These are phyloP conservation scores for Tetraneura akinire DNA, from an alignment of 1,140 invertebrate species.

Conservation along the genomic window DNA sequence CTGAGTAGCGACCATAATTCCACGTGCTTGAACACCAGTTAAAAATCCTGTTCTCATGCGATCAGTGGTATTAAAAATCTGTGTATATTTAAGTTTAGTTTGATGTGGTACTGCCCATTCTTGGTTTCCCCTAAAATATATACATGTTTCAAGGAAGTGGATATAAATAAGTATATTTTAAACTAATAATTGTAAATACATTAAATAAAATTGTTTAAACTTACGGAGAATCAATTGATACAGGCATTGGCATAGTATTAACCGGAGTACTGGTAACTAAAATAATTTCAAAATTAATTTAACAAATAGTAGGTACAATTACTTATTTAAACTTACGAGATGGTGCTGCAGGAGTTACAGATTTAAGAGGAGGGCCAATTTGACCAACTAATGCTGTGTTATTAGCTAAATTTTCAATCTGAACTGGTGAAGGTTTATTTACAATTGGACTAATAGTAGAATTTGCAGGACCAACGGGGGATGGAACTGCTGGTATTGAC, in stretches of 20 bases:
- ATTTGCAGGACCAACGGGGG: background rate
- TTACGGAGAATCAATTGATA: constrained; percentile 46
- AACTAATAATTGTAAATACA: no score
- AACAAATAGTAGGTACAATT: constrained; percentile 46
- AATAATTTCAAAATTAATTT: constrained; percentile 27
- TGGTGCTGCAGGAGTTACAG: constrained; percentile 15
- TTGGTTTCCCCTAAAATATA: constrained; percentile 51
- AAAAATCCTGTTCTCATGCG: constrained; percentile 81
- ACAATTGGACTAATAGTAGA: background rate
- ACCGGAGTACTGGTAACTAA: constrained; percentile 50
- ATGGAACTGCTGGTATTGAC: constrained; percentile 4
- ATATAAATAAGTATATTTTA: no score
- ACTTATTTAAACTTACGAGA: constrained; percentile 21
- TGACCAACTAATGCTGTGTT: background rate
- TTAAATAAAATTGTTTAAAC: background rate
- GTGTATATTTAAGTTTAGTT: constrained; percentile 91
- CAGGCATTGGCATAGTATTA: constrained; percentile 53
- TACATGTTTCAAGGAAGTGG: no score
- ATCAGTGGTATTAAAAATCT: constrained; percentile 92
- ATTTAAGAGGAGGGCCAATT: background rate
- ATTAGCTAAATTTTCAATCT: constrained; percentile 1
- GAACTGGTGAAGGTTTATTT: constrained; percentile 15
- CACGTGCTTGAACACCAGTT: constrained; percentile 88
- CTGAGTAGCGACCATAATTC: constrained; percentile 91
- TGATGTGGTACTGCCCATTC: constrained; percentile 90